These are phyloP conservation scores for Meteorus cinctellus DNA, from an alignment of 2,888 invertebrate species.

Conservation along the genomic window DNA sequence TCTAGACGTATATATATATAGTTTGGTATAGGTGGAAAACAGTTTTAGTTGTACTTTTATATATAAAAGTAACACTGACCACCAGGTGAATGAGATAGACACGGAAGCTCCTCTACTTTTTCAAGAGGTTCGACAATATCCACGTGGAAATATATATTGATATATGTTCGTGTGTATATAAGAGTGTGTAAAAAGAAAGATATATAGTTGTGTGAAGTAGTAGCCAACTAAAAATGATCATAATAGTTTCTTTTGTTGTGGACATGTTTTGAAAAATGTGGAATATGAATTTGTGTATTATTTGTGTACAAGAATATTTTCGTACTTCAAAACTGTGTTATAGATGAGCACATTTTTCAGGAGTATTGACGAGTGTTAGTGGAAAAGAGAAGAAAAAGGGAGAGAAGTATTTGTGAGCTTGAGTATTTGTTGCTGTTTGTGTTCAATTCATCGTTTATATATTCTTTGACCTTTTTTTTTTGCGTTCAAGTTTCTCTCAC, in stretches of 20 bases:
- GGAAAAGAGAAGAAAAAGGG: slow-evolving; percentile 38
- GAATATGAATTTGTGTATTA: slow-evolving; percentile 49
- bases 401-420: slow-evolving; percentile 51
- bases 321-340: too few relatives aligned
- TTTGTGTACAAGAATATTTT: neutral
- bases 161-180: slow-evolving; percentile 13
- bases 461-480: slow-evolving; percentile 59
- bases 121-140: slow-evolving; percentile 15
- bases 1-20: slow-evolving; percentile 54
- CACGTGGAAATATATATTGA: slow-evolving; percentile 1
- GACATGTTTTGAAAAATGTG: slow-evolving; percentile 72
- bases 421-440: slow-evolving; percentile 72
- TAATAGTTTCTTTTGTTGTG: slow-evolving; percentile 71
- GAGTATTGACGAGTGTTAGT: slow-evolving; percentile 14
- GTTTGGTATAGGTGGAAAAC: neutral
- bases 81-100: slow-evolving; percentile 60
- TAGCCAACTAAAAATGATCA: slow-evolving; percentile 63
- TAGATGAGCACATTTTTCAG: too few relatives aligned
- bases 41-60: slow-evolving; percentile 1
- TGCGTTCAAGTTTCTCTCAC: slow-evolving; percentile 30
- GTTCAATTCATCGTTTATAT: slow-evolving; percentile 63
- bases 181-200: slow-evolving; percentile 11
- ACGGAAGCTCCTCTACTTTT: slow-evolving; percentile 36
- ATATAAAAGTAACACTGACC: slow-evolving; percentile 59
- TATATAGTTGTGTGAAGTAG: neutral